These are phyloP conservation scores for Rhagonycha fulva DNA, from an alignment of 2,888 invertebrate genomes.

Conservation along the genomic window DNA sequence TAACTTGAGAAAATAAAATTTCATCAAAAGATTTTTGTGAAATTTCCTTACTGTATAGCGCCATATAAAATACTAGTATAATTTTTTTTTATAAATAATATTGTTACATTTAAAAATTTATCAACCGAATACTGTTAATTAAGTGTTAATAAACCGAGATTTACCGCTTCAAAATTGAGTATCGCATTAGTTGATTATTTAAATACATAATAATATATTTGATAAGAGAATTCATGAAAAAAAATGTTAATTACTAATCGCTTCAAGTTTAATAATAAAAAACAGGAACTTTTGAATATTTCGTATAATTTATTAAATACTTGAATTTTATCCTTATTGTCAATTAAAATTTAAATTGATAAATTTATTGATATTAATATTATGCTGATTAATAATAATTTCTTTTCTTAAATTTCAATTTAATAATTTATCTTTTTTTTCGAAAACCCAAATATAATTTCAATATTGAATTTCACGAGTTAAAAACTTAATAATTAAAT, in stretches of 20 bases:
- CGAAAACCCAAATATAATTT: too few relatives aligned
- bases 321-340: background rate
- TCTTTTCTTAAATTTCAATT: too few relatives aligned
- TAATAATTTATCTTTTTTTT: too few relatives aligned
- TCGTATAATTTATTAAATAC: background rate
- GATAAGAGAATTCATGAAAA: background rate
- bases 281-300: background rate
- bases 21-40: background rate
- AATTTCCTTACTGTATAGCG: background rate
- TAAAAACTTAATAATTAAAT: background rate
- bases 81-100: background rate
- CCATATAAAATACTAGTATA: background rate
- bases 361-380: too few relatives aligned
- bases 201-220: too few relatives aligned
- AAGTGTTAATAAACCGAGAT: background rate
- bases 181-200: background rate
- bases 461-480: too few relatives aligned
- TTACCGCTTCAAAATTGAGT: background rate
- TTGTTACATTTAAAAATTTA: background rate
- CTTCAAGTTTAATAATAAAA: background rate
- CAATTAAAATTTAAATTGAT: background rate
- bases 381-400: too few relatives aligned
- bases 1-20: background rate
- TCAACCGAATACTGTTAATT: background rate
- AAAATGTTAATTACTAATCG: background rate